Evolutionary conservation across 2,113 vertebrate species (phyloP), one percentile per base, ranked within the genome.

Genomic region (Hassar affinis): DNA sequence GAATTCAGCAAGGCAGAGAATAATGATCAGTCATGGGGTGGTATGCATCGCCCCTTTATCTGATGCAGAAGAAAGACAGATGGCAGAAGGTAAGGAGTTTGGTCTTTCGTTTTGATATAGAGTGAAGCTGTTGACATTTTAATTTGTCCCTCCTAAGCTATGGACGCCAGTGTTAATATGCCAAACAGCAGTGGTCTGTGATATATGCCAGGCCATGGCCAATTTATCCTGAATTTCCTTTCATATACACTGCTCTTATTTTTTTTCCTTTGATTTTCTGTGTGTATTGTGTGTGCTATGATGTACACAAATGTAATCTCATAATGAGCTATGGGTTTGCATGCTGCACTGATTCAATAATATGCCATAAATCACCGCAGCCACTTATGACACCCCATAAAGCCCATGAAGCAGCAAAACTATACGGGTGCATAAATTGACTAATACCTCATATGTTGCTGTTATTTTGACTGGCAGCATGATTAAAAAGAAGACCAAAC

Each of bases 301-400:
- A 92, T 83, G 74, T 88, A 90, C 88, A 87, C 86, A 86, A 90
- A 89, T 88, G 88, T 85, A 90, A 89, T 93, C 90, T 88, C 90
- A 91, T 90, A 88, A 93, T 91, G 91, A 93, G 91, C 86, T 89
- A 89, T 88, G 87, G 88, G 81, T 86, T 78, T 85, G 88, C 85
- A 90, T 84, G 89, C 89, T 86, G 88, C 90, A 87, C 87, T 74
- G 52, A 81, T 87, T 81, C 88, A 88, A 90, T 91, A 92, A 93
- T 90, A 92, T 91, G 86, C 88, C 86, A 91, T 92, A 86, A 91
- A 91, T 93, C 90, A 92, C 79, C 42, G 80, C 85, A 82, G 86
- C 54, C 68, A 68, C 59, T 72, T 85, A 71, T 88, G 88, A 92
- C 91, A 92, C 86, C 85, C 85, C 86, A 83, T 75, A 84, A 83